Evolutionary conservation across 2,113 vertebrate species (phyloP).

Genomic region (Dasypus novemcinctus): DNA sequence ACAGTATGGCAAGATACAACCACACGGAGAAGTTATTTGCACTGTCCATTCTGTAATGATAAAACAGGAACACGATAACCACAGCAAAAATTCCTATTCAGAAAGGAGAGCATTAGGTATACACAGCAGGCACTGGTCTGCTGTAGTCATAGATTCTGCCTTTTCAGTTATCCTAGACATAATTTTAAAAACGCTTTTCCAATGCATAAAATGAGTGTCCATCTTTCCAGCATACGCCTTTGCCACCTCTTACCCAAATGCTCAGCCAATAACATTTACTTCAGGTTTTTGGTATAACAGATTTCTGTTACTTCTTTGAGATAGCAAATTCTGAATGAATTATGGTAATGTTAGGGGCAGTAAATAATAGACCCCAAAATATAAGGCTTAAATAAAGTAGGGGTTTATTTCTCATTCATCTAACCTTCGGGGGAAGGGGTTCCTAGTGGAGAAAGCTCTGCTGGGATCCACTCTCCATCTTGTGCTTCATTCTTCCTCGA

Average conservation of each 20-base stretch:
- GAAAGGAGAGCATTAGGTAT: not conserved
- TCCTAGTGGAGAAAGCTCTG: not conserved
- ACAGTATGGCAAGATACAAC: not conserved
- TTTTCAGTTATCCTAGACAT: not conserved
- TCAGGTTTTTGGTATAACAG: not conserved
- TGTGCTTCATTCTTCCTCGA: not conserved
- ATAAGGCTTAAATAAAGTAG: not conserved
- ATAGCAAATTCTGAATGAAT: not conserved
- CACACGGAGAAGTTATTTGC: not conserved
- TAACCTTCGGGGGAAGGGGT: not conserved
- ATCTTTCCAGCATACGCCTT: not conserved
- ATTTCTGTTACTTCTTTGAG: not conserved
- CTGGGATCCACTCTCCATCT: not conserved
- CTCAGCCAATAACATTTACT: not conserved
- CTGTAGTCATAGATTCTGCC: not conserved
- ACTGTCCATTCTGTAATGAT: not conserved
- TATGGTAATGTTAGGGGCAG: not conserved
- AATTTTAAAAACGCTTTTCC: not conserved
- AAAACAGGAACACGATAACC: not conserved
- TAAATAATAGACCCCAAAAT: not conserved
- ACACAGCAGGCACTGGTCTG: not conserved
- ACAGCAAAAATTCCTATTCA: not conserved
- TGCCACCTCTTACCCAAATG: not conserved
- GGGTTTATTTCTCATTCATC: not conserved
- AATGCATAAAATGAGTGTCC: not conserved